Percentiles rank a stretch among this genome's conserved stretches.
Evolutionary conservation across 1,140 invertebrate species (phyloP).

Genomic region (Brachionus rotundiformis): DNA sequence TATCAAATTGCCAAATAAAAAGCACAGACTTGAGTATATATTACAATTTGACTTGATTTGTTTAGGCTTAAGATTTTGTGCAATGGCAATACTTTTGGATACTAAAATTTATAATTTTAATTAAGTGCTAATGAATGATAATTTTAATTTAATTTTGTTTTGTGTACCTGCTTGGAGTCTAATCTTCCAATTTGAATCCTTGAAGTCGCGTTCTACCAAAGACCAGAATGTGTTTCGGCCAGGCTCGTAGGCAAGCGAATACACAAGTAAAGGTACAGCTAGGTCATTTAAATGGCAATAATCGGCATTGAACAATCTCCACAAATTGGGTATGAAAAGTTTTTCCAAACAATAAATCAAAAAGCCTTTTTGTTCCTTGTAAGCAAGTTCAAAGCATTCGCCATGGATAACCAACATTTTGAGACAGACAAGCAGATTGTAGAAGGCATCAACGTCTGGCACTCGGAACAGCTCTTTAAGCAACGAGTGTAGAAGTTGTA

Average conservation of each 20-base stretch:
- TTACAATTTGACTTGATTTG: conserved; percentile 78
- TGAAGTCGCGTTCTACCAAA: conserved; percentile 87
- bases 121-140: not conserved
- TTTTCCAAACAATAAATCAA: conserved; percentile 97
- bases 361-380: conserved; percentile 87
- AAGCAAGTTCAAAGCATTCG: conserved; percentile 82
- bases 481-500: conserved; percentile 45
- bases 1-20: conserved; percentile 93
- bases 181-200: conserved; percentile 77
- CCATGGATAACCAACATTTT: conserved; percentile 88
- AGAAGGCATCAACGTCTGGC: conserved; percentile 83
- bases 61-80: conserved; percentile 85
- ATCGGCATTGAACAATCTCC: conserved; percentile 87
- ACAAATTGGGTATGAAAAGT: conserved; percentile 87
- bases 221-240: conserved; percentile 93
- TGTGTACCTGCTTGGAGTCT: conserved; percentile 79
- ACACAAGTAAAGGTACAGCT: conserved; percentile 83
- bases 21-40: conserved; percentile 88
- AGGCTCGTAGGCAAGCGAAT: conserved; percentile 86
- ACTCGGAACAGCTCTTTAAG: conserved; percentile 72
- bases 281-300: conserved; percentile 88
- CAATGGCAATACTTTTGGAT: conserved; percentile 85
- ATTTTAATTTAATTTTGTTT: no score
- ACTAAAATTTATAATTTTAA: conserved; percentile 67
- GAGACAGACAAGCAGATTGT: conserved; percentile 86